Percentiles rank a stretch among this genome's conserved stretches.
Evolutionary conservation across 2,113 vertebrate species (phyloP).

Genomic region (Sturnus vulgaris): DNA sequence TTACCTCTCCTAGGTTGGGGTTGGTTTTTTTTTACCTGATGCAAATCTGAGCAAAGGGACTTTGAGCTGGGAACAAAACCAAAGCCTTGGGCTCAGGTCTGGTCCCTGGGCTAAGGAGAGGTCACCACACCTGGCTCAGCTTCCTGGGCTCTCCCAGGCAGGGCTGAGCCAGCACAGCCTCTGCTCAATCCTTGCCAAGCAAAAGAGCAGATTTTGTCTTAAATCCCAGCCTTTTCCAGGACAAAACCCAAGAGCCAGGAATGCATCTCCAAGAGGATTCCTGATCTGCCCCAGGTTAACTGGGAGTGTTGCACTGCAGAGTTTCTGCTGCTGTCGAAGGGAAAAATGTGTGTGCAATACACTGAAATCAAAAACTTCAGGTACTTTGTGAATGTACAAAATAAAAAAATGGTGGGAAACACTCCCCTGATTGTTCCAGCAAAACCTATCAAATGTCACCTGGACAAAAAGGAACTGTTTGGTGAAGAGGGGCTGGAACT

Average conservation of each 20-base stretch:
- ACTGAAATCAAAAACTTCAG: background rate
- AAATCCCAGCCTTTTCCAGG: background rate
- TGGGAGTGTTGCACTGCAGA: background rate
- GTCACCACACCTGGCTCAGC: background rate
- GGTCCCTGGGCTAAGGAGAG: background rate
- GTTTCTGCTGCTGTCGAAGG: background rate
- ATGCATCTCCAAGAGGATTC: background rate
- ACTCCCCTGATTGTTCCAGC: background rate
- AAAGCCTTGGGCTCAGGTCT: fast-evolving
- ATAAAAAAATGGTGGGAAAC: background rate
- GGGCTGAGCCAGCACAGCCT: background rate
- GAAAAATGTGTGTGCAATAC: background rate
- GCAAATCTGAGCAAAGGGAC: background rate
- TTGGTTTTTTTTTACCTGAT: background rate
- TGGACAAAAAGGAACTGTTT: background rate
- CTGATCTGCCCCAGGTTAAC: background rate
- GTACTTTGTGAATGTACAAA: background rate
- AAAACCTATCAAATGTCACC: background rate
- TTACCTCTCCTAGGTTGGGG: background rate
- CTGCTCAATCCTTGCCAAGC: background rate
- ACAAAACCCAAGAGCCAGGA: background rate
- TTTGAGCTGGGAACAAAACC: background rate
- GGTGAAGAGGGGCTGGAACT: background rate
- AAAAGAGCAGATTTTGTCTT: background rate
- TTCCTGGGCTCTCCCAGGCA: background rate